A percentile compares a stretch with the other conserved stretches of the same genome.
Conservation (phyloP, 2,797 vertebrate genomes). For the Mareca penelope region DNA sequence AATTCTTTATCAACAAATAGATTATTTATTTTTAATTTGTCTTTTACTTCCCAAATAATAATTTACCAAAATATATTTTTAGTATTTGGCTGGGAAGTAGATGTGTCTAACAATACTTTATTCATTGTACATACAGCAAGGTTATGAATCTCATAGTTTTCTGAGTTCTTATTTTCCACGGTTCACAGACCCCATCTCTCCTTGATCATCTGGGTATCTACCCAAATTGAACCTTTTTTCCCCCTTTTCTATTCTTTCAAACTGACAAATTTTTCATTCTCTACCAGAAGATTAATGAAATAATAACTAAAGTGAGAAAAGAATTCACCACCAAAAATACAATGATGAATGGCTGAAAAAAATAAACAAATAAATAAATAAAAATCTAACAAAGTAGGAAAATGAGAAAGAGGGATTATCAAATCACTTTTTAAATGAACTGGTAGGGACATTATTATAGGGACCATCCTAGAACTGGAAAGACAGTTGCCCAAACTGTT, state of each 20-base stretch:
- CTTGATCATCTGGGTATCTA: conserved; percentile 66
- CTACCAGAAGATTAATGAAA: conserved; percentile 71
- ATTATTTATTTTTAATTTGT: background rate
- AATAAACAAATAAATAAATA: background rate
- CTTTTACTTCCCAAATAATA: conserved; percentile 13
- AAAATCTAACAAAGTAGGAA: background rate
- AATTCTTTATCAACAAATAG: background rate
- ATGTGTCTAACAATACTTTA: background rate
- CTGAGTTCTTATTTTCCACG: conserved; percentile 64
- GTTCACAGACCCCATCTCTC: conserved; percentile 74
- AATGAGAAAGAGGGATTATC: background rate
- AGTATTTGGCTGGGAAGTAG: conserved; percentile 22
- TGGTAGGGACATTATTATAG: background rate
- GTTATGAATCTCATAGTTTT: conserved; percentile 56
- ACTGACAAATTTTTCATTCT: conserved; percentile 54
- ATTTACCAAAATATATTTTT: conserved; percentile 28
- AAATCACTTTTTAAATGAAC: background rate
- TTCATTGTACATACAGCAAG: conserved; percentile 25
- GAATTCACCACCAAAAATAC: conserved; percentile 52
- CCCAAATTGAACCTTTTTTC: conserved; percentile 60
- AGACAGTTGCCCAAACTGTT: background rate
- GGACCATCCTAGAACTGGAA: background rate
- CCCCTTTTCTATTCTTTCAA: conserved; percentile 8
- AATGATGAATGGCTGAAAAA: conserved; percentile 63
- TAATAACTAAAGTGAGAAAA: conserved; percentile 51